These are phyloP conservation scores for Leptodactylus fallax DNA, from an alignment of 2,797 vertebrate genomes.

Conservation along the genomic window DNA sequence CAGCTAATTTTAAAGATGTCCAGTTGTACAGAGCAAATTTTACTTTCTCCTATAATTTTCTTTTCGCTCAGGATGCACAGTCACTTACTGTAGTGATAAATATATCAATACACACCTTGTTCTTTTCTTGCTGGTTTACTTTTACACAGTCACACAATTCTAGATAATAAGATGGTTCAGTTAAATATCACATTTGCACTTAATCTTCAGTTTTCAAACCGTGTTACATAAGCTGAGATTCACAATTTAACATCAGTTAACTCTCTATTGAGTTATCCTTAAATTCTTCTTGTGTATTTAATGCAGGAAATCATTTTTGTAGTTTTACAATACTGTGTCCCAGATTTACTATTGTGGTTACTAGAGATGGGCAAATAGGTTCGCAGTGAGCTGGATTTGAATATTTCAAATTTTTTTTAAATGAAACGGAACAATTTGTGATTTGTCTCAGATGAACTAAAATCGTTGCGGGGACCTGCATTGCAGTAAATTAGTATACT, in stretches of 20 bases:
- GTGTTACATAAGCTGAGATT: conserved; percentile 46
- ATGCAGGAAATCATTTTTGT: not conserved
- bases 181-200: conserved; percentile 53
- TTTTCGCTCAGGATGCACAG: not conserved
- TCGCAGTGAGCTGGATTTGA: no score
- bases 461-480: no score
- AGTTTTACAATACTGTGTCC: no score
- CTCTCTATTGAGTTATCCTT: conserved; percentile 7
- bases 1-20: not conserved
- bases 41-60: not conserved
- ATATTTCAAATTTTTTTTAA: no score
- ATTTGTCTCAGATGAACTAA: no score
- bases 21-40: not conserved
- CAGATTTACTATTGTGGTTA: no score
- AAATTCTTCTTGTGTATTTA: not conserved
- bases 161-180: conserved; percentile 34
- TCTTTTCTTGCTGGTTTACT: conserved; percentile 4
- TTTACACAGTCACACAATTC: conserved; percentile 51
- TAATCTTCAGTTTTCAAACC: conserved; percentile 36
- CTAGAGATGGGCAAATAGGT: no score
- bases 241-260: conserved; percentile 11
- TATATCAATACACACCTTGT: conserved; percentile 23
- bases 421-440: no score
- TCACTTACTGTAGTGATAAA: conserved; percentile 23
- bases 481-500: no score